A percentile compares a stretch with the other conserved stretches of the same genome.
Evolutionary conservation across 2,797 vertebrate genomes (phyloP).

Genomic region (Anguilla marmorata): DNA sequence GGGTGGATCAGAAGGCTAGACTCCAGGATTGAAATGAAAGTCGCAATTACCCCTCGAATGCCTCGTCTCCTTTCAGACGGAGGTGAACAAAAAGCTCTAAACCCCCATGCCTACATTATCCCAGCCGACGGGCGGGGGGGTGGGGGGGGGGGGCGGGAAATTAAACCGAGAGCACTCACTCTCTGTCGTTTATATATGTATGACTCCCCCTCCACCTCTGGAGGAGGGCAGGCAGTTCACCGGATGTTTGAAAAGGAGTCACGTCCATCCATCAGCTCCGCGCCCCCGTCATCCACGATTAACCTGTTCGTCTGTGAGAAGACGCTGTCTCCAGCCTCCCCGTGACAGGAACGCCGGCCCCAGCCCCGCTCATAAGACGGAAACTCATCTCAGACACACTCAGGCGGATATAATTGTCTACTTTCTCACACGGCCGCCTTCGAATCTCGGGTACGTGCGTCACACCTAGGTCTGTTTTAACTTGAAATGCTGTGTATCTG

Average conservation of each 20-base stretch:
- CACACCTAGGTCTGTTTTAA: background rate
- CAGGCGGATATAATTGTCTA: background rate
- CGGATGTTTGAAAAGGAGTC: conserved; percentile 23
- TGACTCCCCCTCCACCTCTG: background rate
- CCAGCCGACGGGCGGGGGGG: background rate
- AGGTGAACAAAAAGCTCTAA: background rate
- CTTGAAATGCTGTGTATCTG: background rate
- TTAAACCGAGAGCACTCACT: background rate
- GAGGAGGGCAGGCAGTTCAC: background rate
- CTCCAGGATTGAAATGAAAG: too few species aligned
- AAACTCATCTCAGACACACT: background rate
- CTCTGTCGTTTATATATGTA: conserved; percentile 24
- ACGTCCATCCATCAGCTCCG: conserved; percentile 16
- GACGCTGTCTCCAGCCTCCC: background rate
- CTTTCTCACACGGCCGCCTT: background rate
- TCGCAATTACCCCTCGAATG: too few species aligned
- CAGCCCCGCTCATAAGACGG: background rate
- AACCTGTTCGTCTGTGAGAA: background rate
- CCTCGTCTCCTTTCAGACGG: too few species aligned
- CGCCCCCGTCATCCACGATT: conserved; percentile 13
- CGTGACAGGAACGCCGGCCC: background rate
- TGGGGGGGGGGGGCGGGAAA: background rate
- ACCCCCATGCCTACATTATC: background rate
- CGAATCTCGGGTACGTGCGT: too few species aligned
- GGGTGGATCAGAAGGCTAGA: background rate